A percentile compares a stretch with the other conserved stretches of the same genome.
These are phyloP conservation scores for Drosophila biarmipes DNA, from an alignment of 1,140 invertebrate species.

Conservation along the genomic window DNA sequence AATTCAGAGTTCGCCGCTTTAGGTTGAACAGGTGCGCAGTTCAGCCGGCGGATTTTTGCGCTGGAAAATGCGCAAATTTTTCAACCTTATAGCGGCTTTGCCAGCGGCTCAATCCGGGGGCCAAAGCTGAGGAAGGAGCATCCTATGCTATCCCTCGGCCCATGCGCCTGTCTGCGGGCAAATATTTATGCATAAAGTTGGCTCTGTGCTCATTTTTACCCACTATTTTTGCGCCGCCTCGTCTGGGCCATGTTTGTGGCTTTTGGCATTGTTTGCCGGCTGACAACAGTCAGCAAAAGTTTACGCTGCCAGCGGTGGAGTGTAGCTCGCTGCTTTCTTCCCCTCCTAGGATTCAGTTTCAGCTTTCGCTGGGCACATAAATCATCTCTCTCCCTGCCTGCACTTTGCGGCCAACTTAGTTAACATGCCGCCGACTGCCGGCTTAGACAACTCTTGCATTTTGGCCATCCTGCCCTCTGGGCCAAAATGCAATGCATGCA, in stretches of 20 bases:
- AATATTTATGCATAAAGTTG: constrained; percentile 83
- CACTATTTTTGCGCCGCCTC: constrained; percentile 51
- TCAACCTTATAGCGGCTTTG: constrained; percentile 34
- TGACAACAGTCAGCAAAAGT: constrained; percentile 82
- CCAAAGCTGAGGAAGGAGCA: not conserved
- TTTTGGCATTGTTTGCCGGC: constrained; percentile 80
- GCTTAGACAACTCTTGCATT: constrained; percentile 48
- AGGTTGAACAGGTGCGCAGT: constrained; percentile 41
- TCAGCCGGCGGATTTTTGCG: constrained; percentile 36
- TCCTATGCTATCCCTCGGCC: constrained; percentile 17
- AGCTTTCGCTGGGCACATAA: constrained; percentile 62
- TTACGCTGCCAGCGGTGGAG: constrained; percentile 67
- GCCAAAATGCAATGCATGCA: constrained; percentile 74
- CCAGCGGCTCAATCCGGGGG: constrained; percentile 32
- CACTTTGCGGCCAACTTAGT: constrained; percentile 56
- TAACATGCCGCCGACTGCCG: constrained; percentile 65
- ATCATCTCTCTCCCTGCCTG: constrained; percentile 47
- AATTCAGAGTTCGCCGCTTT: constrained; percentile 58
- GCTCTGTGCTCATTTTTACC: constrained; percentile 76
- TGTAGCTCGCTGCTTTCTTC: constrained; percentile 4
- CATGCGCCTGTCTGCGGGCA: constrained; percentile 64
- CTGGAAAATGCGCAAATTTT: constrained; percentile 64
- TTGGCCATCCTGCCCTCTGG: constrained; percentile 9
- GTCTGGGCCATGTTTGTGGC: constrained; percentile 75
- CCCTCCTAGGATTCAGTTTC: constrained; percentile 47